Evolutionary conservation across 2,113 vertebrate genomes (phyloP), one percentile per base, ranked within the genome.

Genomic region (Carassius auratus): DNA sequence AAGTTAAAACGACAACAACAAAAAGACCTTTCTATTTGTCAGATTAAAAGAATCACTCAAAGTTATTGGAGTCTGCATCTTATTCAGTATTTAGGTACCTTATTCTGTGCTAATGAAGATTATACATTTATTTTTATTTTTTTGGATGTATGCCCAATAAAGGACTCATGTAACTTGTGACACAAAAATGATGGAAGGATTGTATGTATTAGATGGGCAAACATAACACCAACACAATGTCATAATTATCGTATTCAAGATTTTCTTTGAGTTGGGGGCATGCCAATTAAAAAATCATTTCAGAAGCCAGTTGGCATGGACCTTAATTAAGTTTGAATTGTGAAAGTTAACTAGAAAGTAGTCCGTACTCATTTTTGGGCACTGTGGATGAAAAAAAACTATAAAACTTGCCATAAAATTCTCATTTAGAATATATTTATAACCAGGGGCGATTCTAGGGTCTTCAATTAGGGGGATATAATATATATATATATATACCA

Each of bases 261-360:
- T 50, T 76, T 76, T 7, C 13, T 76, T 23, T 13, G 45, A 76
- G 45, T 76, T 76, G 73, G 73, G 73, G n/a, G 73, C 23, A 12
- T 50, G 73, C 73, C 73, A 76, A 73, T 73, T 50, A 23, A 45
- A 76, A 76, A 76, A 26, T 76, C 45, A 76, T 50, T 76, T 4
- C 8, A 42, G 36, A 42, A 73, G 69, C 69, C 73, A 76, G 26
- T 8, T 76, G 73, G 73, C 73, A 76, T 50, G 45, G 38, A n/a
- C 13, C 42, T 14, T 76, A 50, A 76, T 76, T 76, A 50, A 48
- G 13, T 76, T 50, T 76, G 26, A 76, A 76, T 50, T 76, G 73
- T 76, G 12, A 76, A 73, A 26, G 38, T 76, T 23, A 23, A 76
- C n/a, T 50, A 14, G 1, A 45, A 3, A 50, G 48, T 75, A 50